Evolutionary conservation across 2,888 invertebrate genomes (phyloP).

Genomic region (Drosophila sordidula): DNA sequence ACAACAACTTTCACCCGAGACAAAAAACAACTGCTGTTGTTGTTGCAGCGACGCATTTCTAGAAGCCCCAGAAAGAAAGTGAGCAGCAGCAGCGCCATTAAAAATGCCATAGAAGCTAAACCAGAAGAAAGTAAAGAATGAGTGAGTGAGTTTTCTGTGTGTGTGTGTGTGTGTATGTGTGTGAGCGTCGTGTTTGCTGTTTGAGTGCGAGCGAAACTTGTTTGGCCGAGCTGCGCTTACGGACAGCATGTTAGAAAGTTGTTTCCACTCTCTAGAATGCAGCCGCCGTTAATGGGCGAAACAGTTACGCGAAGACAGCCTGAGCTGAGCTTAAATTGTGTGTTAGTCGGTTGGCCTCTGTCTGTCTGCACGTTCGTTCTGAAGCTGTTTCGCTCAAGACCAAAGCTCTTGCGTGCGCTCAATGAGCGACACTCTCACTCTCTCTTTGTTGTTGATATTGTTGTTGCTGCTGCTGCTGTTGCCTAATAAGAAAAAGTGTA

Average conservation of each 20-base stretch:
- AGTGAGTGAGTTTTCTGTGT: constrained; percentile 2
- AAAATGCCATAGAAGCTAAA: constrained; percentile 26
- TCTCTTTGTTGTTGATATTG: constrained; percentile 10
- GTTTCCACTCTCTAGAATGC: constrained; percentile 56
- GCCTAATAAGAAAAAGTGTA: constrained; percentile 62
- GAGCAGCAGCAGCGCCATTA: constrained; percentile 38
- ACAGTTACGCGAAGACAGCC: constrained; percentile 38
- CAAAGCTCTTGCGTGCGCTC: constrained; percentile 32
- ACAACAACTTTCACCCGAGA: constrained; percentile 74
- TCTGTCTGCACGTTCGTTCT: constrained; percentile 12
- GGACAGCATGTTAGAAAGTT: constrained; percentile 53
- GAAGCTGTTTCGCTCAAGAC: constrained; percentile 1
- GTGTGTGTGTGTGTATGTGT: not conserved
- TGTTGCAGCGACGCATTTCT: constrained; percentile 47
- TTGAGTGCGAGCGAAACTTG: constrained; percentile 43
- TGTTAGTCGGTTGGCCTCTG: constrained; percentile 49
- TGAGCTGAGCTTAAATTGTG: constrained; percentile 46
- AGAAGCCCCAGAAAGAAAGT: constrained; percentile 57
- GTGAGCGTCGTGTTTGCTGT: not conserved
- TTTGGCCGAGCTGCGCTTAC: constrained; percentile 49
- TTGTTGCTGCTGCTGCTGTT: constrained; percentile 21
- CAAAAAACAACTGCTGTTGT: constrained; percentile 8
- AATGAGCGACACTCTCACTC: constrained; percentile 39
- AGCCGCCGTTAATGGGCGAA: constrained; percentile 32
- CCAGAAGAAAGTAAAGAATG: constrained; percentile 58